These are phyloP conservation scores for Limnephilus auricula DNA, from an alignment of 2,888 invertebrate genomes.

Conservation along the genomic window DNA sequence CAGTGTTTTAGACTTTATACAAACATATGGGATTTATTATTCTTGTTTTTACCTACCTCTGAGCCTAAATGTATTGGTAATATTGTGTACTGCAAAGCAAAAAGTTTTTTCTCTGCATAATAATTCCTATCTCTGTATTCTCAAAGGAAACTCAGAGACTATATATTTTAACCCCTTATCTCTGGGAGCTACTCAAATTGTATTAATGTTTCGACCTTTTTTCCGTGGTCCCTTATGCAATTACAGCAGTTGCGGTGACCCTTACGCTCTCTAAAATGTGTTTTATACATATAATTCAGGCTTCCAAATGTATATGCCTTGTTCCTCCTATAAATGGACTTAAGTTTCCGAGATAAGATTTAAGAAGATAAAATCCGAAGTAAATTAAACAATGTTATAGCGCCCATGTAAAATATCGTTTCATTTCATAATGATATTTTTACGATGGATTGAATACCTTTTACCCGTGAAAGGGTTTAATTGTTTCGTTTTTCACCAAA, in stretches of 20 bases:
- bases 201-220: neutral
- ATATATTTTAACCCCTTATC: neutral
- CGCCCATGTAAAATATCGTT: neutral
- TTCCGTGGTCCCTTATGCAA: neutral
- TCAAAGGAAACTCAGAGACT: neutral
- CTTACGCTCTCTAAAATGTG: neutral
- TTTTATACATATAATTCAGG: neutral
- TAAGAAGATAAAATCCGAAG: too few species aligned
- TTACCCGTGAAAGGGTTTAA: neutral
- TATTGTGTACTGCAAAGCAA: neutral
- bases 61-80: neutral
- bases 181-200: neutral
- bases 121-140: neutral
- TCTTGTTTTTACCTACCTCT: neutral
- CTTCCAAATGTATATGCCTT: neutral
- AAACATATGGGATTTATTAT: neutral
- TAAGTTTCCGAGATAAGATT: neutral
- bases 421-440: neutral
- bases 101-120: neutral
- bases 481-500: neutral
- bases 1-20: too few species aligned
- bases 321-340: neutral
- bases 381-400: neutral
- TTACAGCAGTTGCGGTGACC: neutral
- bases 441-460: neutral